Base-by-base conservation (phyloP, 1,140 invertebrate species). In the Antheraea mylitta region DNA sequence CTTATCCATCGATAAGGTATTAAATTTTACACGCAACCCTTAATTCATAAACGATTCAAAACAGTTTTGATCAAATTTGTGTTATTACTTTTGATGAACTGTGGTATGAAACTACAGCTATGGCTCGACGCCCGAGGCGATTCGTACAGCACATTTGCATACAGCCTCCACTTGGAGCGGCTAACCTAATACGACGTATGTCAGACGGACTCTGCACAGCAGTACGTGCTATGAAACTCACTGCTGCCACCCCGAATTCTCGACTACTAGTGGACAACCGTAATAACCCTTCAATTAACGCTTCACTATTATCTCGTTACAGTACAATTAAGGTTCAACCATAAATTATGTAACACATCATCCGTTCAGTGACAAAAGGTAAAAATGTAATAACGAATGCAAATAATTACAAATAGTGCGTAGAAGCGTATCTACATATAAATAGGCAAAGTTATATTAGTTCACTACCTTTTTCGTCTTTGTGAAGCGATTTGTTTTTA, bases 111-210 rank as follows among this genome's bases (percentile, higher is more conserved):
- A 22, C 22, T 8, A 36, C 37, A 53, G 45, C 45, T 53, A 53
- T 53, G 45, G 61, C 61, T 4, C 18, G 61, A 30, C 11, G 61
- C 64, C 64, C 64, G 64, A 65, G 64, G 64, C 64, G 45, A 13
- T 53, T 53, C 45, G 64, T 38, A 18, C 18, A 30, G 38, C 42
- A 42, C 67, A 73, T 73, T 73, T 69, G 67, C 71, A 73, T 73
- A 69, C 64, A 73, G 67, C 71, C 68, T 67, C 71, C 71, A 69
- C 71, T 65, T 65, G 38, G 64, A 64, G 18, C 62, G 71, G 71
- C 71, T 69, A 69, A 73, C 71, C 71, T 69, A 73, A 73, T 73
- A 69, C 64, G 67, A 66, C 68, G 68, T 69, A 64, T 67, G 65
- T 60, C 71, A 69, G 71, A 69, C 37, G 67, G 67, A 69, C 71